Evolutionary conservation across 2,888 invertebrate species (phyloP), one percentile per base, ranked within the genome.

Genomic region (Acanthosoma haemorrhoidale): DNA sequence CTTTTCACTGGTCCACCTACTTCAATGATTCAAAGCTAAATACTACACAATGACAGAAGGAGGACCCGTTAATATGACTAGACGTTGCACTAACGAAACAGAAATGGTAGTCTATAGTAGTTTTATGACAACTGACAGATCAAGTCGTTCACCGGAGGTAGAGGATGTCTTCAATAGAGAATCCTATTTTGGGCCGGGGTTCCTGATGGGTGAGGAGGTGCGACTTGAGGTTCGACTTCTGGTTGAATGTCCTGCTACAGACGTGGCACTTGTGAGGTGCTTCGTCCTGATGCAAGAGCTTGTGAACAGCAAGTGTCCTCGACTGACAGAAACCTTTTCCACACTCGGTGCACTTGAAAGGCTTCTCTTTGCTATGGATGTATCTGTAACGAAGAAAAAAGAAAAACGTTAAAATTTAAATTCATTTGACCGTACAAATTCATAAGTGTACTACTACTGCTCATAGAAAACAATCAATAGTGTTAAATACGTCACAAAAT

Each of bases 251-350:
- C 75, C 94, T 85, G 78, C 90, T 90, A 82, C 94, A 95, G 0
- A 93, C 93, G 0, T 94, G 93, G 79, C 94, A 95, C 79, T 94
- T 94, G 82, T 94, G 94, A 0, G 94, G 94, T 1, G 94, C 93
- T 79, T 94, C 94, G 79, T 94, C 94, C 90, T 93, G 91, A 81
- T 95, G 95, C 5, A 95, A 85, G 74, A 94, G 92, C 80, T 91
- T 92, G 83, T 98, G 97, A 1, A 96, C 96, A 0, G 96, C 95
- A 75, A 98, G 83, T 0, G 98, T 98, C 63, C 98, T 85, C 18
- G 94, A 92, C 79, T 98, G 98, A 80, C 98, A 98, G 82, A 98
- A 98, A 5, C 98, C 98, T 82, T 98, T 98, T 39, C 96, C 96
- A 80, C 98, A 98, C 76, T 95, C 92, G 2, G 86, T 87, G 80